Evolutionary conservation across 2,113 vertebrate species (phyloP), one percentile per base, ranked within the genome.

Genomic region (Epinephelus cyanopodus): DNA sequence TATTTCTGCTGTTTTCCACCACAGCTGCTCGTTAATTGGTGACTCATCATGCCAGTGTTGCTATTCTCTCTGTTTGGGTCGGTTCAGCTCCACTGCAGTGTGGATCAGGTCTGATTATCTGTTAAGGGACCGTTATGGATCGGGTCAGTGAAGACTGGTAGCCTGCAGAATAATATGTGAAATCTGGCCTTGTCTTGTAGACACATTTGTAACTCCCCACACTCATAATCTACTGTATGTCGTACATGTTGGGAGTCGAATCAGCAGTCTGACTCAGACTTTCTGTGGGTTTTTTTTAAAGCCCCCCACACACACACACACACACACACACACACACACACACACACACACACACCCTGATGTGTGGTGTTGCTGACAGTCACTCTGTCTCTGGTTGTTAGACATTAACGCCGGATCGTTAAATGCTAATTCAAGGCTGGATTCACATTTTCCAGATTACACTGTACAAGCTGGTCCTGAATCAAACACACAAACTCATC

Each of bases 401-500:
- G 33, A 69, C 75, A 61, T 88, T 74, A 74, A 84, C 21, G 0
- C 11, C 33, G 61, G 67, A 65, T 80, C 79, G 79, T 90, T 87
- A 85, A 65, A 83, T 58, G 71, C 72, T 84, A 86, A 91, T 88
- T 84, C 69, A 45, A 47, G 61, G 52, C 25, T 67, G 23, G 77
- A 27, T 82, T 87, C 78, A 82, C 76, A 85, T 86, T 91, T 92
- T 93, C 87, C 90, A 82, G 68, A 81, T 81, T 52, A 71, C 60
- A 63, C 60, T 56, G 37, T 27, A 61, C 9, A 27, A 48, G 19
- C 66, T 57, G 65, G 54, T 61, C 58, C 19, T 62, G 74, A 80
- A 84, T 85, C 61, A 39, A 84, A 85, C 65, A 57, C 67, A 64
- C 42, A 54, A 21, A 47, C 10, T 18, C 42, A 19, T 45, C 33